A percentile compares a stretch with the other conserved stretches of the same genome.
Conservation (phyloP, 2,797 vertebrate species). For the Channa striata region DNA sequence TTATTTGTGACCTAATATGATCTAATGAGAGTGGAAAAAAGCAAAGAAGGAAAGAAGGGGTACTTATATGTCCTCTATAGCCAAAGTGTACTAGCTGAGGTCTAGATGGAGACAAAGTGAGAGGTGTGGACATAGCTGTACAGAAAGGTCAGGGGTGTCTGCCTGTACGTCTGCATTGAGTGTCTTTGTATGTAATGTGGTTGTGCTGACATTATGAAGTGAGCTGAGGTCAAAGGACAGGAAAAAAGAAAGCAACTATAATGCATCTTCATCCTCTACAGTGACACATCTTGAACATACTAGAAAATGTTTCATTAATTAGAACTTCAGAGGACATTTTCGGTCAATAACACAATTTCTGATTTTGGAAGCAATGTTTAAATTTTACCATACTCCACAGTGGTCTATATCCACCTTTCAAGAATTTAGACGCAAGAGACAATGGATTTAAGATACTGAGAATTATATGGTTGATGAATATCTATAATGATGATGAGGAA, state of each 20-base stretch:
- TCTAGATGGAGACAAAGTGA: conserved; percentile 33
- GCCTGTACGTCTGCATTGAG: neutral
- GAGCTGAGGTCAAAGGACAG: conserved; percentile 14
- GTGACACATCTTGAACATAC: neutral
- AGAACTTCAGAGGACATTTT: too few species aligned
- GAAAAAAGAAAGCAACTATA: conserved; percentile 2
- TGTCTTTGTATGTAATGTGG: neutral
- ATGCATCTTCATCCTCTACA: conserved; percentile 9
- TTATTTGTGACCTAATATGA: conserved; percentile 34
- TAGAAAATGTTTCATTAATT: neutral
- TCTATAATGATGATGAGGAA: neutral
- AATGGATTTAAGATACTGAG: neutral
- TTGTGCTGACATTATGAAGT: conserved; percentile 17
- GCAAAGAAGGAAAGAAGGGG: conserved; percentile 4
- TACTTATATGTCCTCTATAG: conserved; percentile 13
- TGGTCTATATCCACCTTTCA: neutral
- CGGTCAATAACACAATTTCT: neutral
- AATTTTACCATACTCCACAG: neutral
- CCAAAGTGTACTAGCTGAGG: conserved; percentile 23
- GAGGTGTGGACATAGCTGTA: conserved; percentile 31
- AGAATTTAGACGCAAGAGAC: too few species aligned
- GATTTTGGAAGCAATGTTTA: too few species aligned
- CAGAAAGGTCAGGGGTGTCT: conserved; percentile 29
- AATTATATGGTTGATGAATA: neutral
- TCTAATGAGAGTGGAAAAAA: conserved; percentile 6